Evolutionary conservation across 2,888 invertebrate species (phyloP), one percentile per base, ranked within the genome.

Genomic region (Carterocephalus palaemon): DNA sequence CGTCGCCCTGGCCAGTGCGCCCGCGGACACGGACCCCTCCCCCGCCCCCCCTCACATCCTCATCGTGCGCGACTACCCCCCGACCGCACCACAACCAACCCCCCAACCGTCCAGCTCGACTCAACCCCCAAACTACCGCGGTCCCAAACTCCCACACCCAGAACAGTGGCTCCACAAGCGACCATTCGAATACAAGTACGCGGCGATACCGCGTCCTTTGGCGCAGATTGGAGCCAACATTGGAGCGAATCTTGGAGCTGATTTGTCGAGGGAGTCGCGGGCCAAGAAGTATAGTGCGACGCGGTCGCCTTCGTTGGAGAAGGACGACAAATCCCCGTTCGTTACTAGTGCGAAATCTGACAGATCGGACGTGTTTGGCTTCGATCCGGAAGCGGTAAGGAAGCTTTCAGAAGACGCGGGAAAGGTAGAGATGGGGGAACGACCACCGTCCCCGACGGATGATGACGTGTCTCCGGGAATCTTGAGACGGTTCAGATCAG

Each of bases 291-390:
- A 59, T 51, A 85, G 87, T 41, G 86, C 81, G 0, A 86, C 88
- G 0, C 60, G 88, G 5, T 88, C 88, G 0, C 88, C 88, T 0
- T 87, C 87, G 0, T 57, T 88, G n/a, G 88, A 88, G 47, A 86
- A 85, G 54, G 87, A 88, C 80, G 87, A 88, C 2, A 86, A 82
- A 45, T 80, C 82, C 0, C 88, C 88, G 4, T 83, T 86, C 45
- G 49, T 75, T 6, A 52, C 54, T 12, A 71, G 71, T 47, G 77
- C 75, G 1, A 74, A 71, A 31, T 60, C 67, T 3, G 79, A 75
- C 20, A 73, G 72, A 19, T 37, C 49, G 9, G 64, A 64, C 33
- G 82, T 84, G 4, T 88, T 88, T 52, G 84, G 78, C 0, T 87
- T 86, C 49, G 82, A 79, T 52, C 59, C 61, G 7, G 77, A 74